Evolutionary conservation across 1,140 invertebrate genomes (phyloP).

Genomic region (Tetragnatha versicolor): DNA sequence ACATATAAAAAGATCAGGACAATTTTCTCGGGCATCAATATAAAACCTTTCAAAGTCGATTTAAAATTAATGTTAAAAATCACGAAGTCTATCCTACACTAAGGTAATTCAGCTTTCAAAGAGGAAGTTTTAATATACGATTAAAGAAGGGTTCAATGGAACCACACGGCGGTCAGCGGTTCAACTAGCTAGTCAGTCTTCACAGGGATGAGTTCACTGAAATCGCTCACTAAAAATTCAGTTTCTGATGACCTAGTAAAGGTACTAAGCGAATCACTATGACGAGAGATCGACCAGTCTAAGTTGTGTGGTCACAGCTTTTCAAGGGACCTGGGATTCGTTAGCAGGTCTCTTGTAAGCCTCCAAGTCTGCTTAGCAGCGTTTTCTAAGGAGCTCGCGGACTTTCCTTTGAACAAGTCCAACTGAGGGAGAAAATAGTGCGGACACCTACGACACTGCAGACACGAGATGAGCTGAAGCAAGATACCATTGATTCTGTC

Average conservation of each 20-base stretch:
- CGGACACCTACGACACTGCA: constrained; percentile 94
- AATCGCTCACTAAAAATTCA: constrained; percentile 33
- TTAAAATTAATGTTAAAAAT: constrained; percentile 14
- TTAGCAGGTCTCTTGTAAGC: constrained; percentile 89
- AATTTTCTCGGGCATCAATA: neutral
- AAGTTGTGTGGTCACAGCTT: constrained; percentile 70
- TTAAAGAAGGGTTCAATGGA: neutral
- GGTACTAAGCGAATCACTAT: neutral
- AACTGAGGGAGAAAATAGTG: constrained; percentile 93
- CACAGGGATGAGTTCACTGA: neutral
- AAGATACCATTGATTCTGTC: constrained; percentile 97
- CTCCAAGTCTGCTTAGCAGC: constrained; percentile 96
- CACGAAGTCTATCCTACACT: constrained; percentile 30
- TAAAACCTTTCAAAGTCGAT: constrained; percentile 2
- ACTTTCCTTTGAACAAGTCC: constrained; percentile 94
- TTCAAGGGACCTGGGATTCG: constrained; percentile 90
- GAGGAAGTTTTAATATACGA: constrained; percentile 9
- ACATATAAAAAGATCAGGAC: constrained; percentile 5
- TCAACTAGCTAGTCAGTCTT: constrained; percentile 5
- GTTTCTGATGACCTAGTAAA: constrained; percentile 14
- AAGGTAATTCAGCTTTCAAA: constrained; percentile 12
- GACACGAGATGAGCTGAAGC: constrained; percentile 93
- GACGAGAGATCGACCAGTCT: neutral
- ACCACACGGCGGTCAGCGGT: constrained; percentile 11
- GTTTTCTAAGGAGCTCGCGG: constrained; percentile 89